A percentile compares a stretch with the other conserved stretches of the same genome.
phyloP scores from a whole-genome alignment of 2,888 invertebrate species.

The Stenoptilia bipunctidactyla region DNA sequence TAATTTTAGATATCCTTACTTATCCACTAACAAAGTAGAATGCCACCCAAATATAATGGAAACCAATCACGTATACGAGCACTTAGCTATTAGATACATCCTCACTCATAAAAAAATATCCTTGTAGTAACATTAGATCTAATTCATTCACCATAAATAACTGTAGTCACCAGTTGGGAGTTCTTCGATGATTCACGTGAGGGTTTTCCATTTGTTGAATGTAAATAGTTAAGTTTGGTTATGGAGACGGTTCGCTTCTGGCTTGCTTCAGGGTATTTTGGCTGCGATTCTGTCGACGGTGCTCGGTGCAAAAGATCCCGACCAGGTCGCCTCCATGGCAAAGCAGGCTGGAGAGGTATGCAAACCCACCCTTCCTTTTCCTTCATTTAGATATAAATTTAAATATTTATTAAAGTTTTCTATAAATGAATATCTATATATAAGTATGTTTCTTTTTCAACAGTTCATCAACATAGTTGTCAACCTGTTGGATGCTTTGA shows the following conservation, averaged over 20 bases:
- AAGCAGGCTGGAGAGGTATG: constrained; percentile 96
- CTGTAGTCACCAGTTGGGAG: constrained; percentile 37
- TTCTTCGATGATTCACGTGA: constrained; percentile 41
- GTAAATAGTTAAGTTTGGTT: constrained; percentile 67
- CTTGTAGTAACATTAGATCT: not conserved
- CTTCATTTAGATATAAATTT: constrained; percentile 29
- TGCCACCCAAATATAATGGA: constrained; percentile 11
- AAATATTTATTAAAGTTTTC: too few species aligned
- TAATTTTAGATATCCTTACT: constrained; percentile 35
- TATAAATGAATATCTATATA: too few species aligned
- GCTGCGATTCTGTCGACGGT: constrained; percentile 91
- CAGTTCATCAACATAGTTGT: constrained; percentile 94
- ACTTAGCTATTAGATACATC: constrained; percentile 49
- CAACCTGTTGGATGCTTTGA: constrained; percentile 90
- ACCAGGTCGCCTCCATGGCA: constrained; percentile 93
- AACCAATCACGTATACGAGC: constrained; percentile 45
- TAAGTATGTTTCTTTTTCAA: not conserved
- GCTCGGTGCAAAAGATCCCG: constrained; percentile 92
- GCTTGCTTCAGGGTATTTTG: constrained; percentile 89
- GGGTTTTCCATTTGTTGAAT: constrained; percentile 38
- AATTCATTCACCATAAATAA: constrained; percentile 43
- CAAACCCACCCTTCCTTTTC: constrained; percentile 58
- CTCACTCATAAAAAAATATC: constrained; percentile 18
- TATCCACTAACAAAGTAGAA: constrained; percentile 51
- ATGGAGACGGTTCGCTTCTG: constrained; percentile 70